Evolutionary conservation across 2,113 vertebrate species (phyloP).

Genomic region (Willisornis vidua): DNA sequence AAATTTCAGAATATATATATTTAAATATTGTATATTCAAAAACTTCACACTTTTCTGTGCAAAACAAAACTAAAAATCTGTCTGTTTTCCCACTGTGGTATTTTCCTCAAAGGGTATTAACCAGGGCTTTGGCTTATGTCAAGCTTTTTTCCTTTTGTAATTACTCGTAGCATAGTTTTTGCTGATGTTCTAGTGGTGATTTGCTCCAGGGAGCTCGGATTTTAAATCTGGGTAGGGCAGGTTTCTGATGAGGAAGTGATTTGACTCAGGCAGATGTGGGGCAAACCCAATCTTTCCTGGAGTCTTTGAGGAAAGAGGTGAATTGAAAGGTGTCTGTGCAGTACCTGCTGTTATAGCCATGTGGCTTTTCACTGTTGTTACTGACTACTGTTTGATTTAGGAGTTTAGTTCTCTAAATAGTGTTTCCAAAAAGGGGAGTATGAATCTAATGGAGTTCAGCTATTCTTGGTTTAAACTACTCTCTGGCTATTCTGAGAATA

Average conservation of each 20-base stretch:
- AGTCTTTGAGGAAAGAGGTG: not conserved
- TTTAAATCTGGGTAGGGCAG: not conserved
- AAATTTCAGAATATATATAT: not conserved
- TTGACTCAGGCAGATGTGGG: rapidly evolving
- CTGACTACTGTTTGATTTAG: not conserved
- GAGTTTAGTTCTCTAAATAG: constrained; percentile 15
- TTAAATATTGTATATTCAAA: not conserved
- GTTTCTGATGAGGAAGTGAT: not conserved
- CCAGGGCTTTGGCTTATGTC: not conserved
- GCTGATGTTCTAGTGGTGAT: not conserved
- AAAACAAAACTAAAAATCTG: not conserved
- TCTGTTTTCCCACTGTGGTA: not conserved
- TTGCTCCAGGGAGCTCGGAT: not conserved
- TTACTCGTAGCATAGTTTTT: not conserved
- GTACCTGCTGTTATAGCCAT: not conserved
- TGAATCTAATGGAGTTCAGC: not conserved
- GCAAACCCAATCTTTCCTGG: not conserved
- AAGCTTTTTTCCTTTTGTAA: not conserved
- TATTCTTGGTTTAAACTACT: constrained; percentile 24
- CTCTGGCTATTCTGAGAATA: not conserved
- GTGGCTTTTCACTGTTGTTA: not conserved
- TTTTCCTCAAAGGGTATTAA: not conserved
- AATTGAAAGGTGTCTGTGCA: not conserved
- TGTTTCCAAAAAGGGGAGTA: not conserved
- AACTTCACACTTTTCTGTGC: rapidly evolving